Evolutionary conservation across 2,888 invertebrate species (phyloP), one percentile per base, ranked within the genome.

Genomic region (Parnassius smintheus): DNA sequence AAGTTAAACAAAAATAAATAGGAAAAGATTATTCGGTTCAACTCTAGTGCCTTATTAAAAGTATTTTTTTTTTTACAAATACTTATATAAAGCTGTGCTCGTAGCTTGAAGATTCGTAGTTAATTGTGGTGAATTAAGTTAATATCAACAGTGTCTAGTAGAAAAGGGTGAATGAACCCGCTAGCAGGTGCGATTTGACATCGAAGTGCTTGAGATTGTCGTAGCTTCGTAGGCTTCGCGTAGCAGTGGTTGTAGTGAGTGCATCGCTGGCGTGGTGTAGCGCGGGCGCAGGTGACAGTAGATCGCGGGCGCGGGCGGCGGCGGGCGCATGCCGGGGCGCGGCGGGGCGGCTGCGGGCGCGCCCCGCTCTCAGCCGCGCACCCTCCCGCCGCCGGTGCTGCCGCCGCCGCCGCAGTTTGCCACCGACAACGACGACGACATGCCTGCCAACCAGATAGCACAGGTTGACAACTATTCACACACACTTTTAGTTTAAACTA

Each of bases 401-500:
- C 89, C 88, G 69, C 90, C 89, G 72, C 90, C 90, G 72, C 91
- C 89, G 68, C 88, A 89, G 82, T 89, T 89, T 73, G 88, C 90
- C 68, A 80, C 86, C 22, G 86, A 89, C 42, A 83, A 85, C 68
- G 86, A 86, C 68, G 86, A 86, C 83, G 91, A 91, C 72, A 92
- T 92, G 92, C 89, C 91, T 62, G 81, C 87, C 76, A 91, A 89
- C 75, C 91, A 91, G 77, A 92, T 92, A 68, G 92, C 92, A 67
- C 92, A 91, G 91, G 91, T 91, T 35, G 35, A 35, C 7, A 4
- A 35, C 18, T 18, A 18, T 18, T 18, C 18, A 18, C 18, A 18
- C 53, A n/a, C 45, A 13, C 18, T 57, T 42, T 7, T 35, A 7
- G 35, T 35, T 7, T 4, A 35, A 35, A 1, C 25, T 18, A 18